A percentile compares a stretch with the other conserved stretches of the same genome.
These are phyloP conservation scores for Apodemia zela DNA, from an alignment of 2,888 invertebrate genomes.

Conservation along the genomic window DNA sequence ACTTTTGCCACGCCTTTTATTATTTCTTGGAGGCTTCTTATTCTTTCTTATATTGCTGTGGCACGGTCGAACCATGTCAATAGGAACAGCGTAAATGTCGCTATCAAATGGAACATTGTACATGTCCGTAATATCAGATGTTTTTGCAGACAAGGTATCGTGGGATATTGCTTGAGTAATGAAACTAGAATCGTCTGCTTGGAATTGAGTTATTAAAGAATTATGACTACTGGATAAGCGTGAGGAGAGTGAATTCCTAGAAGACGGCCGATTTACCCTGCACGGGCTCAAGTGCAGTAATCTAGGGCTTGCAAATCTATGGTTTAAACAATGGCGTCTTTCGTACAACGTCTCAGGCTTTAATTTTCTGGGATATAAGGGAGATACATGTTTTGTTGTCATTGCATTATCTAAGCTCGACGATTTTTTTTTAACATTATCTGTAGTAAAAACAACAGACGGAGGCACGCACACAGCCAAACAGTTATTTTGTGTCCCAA, in stretches of 20 bases:
- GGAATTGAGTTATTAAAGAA: slow-evolving; percentile 87
- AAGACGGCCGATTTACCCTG: slow-evolving; percentile 84
- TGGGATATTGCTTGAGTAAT: slow-evolving; percentile 94
- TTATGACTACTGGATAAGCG: slow-evolving; percentile 92
- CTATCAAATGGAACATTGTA: slow-evolving; percentile 94
- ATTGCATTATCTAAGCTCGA: slow-evolving; percentile 46
- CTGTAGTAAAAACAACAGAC: slow-evolving; percentile 47
- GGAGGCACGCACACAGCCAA: slow-evolving; percentile 49
- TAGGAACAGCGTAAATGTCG: slow-evolving; percentile 92
- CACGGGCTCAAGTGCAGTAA: slow-evolving; percentile 82
- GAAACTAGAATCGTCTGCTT: slow-evolving; percentile 91
- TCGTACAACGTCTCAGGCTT: slow-evolving; percentile 63
- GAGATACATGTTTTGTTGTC: slow-evolving; percentile 52
- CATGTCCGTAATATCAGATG: slow-evolving; percentile 90
- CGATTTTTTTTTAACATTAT: slow-evolving; percentile 42
- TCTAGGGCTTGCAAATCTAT: slow-evolving; percentile 67
- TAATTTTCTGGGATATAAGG: slow-evolving; percentile 60
- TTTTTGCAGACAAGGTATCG: slow-evolving; percentile 84
- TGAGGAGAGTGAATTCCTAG: slow-evolving; percentile 87
- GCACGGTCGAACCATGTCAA: slow-evolving; percentile 87
- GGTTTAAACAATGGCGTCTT: slow-evolving; percentile 63
- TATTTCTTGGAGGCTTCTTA: slow-evolving; percentile 57
- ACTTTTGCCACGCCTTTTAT: slow-evolving; percentile 62
- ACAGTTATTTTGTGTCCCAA: slow-evolving; percentile 38
- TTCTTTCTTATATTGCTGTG: slow-evolving; percentile 58